These are phyloP conservation scores for Rhinichthys klamathensis DNA, from an alignment of 2,113 vertebrate species.

Conservation along the genomic window DNA sequence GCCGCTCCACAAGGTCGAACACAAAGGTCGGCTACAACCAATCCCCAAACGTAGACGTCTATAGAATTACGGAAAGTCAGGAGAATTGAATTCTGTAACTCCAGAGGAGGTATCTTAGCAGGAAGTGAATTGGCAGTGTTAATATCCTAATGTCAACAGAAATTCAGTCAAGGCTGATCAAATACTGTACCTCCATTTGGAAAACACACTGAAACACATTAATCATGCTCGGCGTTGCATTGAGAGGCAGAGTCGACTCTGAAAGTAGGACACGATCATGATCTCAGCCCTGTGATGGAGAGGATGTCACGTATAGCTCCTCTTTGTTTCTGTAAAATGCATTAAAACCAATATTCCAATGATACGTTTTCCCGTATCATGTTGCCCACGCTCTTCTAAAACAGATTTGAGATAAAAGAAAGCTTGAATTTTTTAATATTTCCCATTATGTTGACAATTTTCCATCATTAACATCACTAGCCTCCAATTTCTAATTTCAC, in stretches of 20 bases:
- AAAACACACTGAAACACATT: slow-evolving; percentile 13
- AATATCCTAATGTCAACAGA: slow-evolving; percentile 27
- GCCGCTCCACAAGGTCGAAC: background rate
- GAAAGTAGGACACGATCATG: slow-evolving; percentile 35
- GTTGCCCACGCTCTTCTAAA: background rate
- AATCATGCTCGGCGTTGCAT: slow-evolving; percentile 21
- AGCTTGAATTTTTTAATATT: background rate
- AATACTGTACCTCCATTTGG: slow-evolving; percentile 2
- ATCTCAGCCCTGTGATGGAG: slow-evolving; percentile 13
- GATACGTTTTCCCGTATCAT: background rate
- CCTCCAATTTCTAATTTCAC: background rate
- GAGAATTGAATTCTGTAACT: slow-evolving; percentile 6
- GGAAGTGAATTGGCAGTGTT: background rate
- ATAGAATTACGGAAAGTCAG: slow-evolving; percentile 8
- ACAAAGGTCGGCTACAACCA: background rate
- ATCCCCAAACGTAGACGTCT: background rate
- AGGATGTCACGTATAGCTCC: slow-evolving; percentile 13
- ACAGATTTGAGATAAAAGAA: background rate
- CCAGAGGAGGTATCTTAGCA: background rate
- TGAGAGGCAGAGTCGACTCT: background rate
- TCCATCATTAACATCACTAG: background rate
- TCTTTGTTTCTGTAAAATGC: background rate
- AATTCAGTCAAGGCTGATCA: background rate
- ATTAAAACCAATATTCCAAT: background rate
- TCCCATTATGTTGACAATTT: background rate